phyloP scores from a whole-genome alignment of 2,113 vertebrate species.

The Neomonachus schauinslandi region DNA sequence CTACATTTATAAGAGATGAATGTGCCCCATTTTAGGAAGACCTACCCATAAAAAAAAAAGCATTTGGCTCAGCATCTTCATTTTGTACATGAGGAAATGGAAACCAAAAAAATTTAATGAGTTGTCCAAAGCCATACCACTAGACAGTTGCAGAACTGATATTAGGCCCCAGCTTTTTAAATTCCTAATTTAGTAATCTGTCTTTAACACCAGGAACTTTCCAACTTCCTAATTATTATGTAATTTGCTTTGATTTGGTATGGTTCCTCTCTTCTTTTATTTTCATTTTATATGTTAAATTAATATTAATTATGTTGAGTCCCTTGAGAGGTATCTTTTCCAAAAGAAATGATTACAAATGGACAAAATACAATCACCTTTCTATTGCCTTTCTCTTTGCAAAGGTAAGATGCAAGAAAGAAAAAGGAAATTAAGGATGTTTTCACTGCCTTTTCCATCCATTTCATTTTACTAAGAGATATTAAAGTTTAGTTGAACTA shows the following conservation, averaged over 20 bases:
- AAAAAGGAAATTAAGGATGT: not conserved
- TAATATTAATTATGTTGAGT: conserved; percentile 31
- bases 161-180: accelerated
- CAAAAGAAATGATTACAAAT: not conserved
- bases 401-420: not conserved
- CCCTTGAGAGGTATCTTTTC: not conserved
- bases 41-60: not conserved
- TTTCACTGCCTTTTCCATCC: not conserved
- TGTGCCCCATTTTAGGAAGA: not conserved
- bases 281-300: conserved; percentile 30
- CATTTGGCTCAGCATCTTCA: not conserved
- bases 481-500: not conserved
- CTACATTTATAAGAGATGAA: not conserved
- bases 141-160: not conserved
- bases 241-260: not conserved
- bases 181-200: not conserved
- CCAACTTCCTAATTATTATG: not conserved
- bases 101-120: not conserved
- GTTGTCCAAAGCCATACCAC: not conserved
- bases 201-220: not conserved
- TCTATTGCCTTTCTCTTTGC: not conserved
- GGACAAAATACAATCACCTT: not conserved
- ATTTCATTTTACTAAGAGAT: not conserved
- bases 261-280: not conserved
- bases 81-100: not conserved